phyloP scores from a whole-genome alignment of 1,140 invertebrate genomes.

The Harlomillsia oculata region DNA sequence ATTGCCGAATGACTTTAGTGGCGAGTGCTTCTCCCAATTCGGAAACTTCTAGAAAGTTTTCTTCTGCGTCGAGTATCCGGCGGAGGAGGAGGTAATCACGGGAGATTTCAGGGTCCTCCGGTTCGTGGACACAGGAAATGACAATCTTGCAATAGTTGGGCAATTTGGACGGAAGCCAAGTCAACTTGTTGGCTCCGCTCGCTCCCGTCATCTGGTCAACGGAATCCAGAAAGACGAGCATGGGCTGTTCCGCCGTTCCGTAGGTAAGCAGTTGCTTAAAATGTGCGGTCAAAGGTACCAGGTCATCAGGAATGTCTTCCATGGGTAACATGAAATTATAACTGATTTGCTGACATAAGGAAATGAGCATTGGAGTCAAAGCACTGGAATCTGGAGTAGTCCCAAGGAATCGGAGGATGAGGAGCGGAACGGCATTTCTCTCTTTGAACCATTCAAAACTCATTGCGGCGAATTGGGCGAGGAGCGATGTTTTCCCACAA shows the following conservation, averaged over 20 bases:
- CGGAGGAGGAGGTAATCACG: conserved; percentile 74
- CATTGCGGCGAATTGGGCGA: conserved; percentile 72
- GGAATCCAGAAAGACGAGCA: conserved; percentile 80
- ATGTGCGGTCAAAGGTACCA: conserved; percentile 87
- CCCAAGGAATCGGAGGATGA: conserved; percentile 85
- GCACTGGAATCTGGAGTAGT: conserved; percentile 94
- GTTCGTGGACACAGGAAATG: conserved; percentile 77
- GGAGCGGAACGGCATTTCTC: conserved; percentile 58
- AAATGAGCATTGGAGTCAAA: conserved; percentile 84
- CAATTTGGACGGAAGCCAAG: conserved; percentile 86
- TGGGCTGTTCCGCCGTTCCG: conserved; percentile 67
- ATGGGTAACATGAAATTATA: conserved; percentile 88
- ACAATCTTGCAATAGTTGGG: conserved; percentile 88
- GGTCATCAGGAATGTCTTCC: conserved; percentile 88
- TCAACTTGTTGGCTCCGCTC: conserved; percentile 87
- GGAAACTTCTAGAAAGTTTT: conserved; percentile 86
- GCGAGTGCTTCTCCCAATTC: conserved; percentile 86
- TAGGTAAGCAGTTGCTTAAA: conserved; percentile 85
- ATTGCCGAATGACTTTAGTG: conserved; percentile 86
- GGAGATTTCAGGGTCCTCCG: conserved; percentile 72
- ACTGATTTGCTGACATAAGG: conserved; percentile 91
- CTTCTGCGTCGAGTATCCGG: conserved; percentile 78
- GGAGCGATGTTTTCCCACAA: conserved; percentile 91
- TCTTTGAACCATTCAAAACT: conserved; percentile 30
- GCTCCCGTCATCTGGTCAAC: conserved; percentile 91